Evolutionary conservation across 2,113 vertebrate species (phyloP), one percentile per base, ranked within the genome.

Genomic region (Upupa epops): DNA sequence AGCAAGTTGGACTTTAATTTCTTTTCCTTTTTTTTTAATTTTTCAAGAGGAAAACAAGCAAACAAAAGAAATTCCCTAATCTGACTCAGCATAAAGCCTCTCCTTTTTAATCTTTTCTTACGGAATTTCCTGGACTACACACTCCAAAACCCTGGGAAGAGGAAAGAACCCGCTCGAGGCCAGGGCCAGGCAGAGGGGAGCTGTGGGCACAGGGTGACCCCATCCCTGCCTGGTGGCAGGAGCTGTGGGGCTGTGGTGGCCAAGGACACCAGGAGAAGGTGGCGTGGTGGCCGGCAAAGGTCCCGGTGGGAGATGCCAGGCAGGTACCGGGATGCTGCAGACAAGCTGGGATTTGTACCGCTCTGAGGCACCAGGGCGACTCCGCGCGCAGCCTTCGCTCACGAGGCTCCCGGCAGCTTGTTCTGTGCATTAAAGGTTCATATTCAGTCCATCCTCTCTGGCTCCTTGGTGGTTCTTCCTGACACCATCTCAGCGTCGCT

Each of bases 371-470:
- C 46, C 18, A 80, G 95, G 90, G 45, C 24, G 49, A 90, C 95
- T 96, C 78, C 76, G 75, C 17, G 85, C 4, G 51, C 95, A 82
- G 93, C 95, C 94, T 95, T 74, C 31, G 17, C 92, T 88, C 4
- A 22, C 90, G 85, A 94, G 94, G 96, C 91, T 93, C 92, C 94
- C 80, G 71, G 86, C 94, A 96, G 97, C 97, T 93, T 83, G 96
- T 95, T 86, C 97, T 94, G 96, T 96, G 96, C 96, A 98, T 98
- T 98, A 98, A 98, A 98, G 97, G 52, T 97, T 97, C 96, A 89
- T 96, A 95, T 97, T 90, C 79, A 96, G 97, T 97, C 97, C 97
- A 95, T 78, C 65, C 74, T 68, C 4, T 1, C 70, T 92, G 96
- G 81, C 88, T 97, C 92, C 19, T 42, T 95, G 86, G 85, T 96